Evolutionary conservation across 2,888 invertebrate species (phyloP).

Genomic region (Caenorhabditis sp.): DNA sequence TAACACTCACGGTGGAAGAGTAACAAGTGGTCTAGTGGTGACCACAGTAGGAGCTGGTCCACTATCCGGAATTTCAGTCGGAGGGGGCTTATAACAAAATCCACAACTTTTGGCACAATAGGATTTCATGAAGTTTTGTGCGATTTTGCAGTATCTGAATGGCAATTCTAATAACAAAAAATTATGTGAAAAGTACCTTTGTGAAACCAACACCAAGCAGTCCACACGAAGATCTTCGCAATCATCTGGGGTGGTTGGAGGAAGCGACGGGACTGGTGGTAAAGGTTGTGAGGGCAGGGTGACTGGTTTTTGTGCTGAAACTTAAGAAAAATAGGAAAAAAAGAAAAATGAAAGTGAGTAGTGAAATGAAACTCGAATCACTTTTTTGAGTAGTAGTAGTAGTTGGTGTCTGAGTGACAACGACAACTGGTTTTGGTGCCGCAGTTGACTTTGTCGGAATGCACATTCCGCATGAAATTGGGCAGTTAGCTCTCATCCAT

Average conservation of each 20-base stretch:
- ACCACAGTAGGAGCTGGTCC: constrained; percentile 63
- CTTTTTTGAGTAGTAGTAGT: constrained; percentile 12
- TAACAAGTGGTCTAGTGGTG: constrained; percentile 69
- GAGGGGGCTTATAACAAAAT: constrained; percentile 74
- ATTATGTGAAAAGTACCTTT: constrained; percentile 48
- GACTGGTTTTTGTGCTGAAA: constrained; percentile 51
- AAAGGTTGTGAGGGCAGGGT: constrained; percentile 33
- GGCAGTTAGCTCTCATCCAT: constrained; percentile 77
- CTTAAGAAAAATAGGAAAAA: constrained; percentile 23
- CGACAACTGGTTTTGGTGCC: constrained; percentile 10
- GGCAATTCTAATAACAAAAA: too few species aligned
- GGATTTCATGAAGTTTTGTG: constrained; percentile 73
- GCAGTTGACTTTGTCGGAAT: constrained; percentile 38
- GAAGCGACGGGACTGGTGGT: constrained; percentile 54
- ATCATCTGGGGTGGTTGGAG: constrained; percentile 56
- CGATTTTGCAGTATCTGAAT: constrained; percentile 66
- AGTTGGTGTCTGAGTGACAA: constrained; percentile 9
- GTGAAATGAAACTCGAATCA: constrained; percentile 17
- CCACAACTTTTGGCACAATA: constrained; percentile 77
- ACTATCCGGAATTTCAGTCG: constrained; percentile 71
- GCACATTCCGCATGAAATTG: constrained; percentile 73
- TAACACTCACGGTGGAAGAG: constrained; percentile 62
- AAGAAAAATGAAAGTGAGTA: constrained; percentile 9
- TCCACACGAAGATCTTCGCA: constrained; percentile 78
- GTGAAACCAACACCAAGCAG: constrained; percentile 66